Evolutionary conservation across 2,888 invertebrate species (phyloP), one percentile per base, ranked within the genome.

Genomic region (Colletes collaris): DNA sequence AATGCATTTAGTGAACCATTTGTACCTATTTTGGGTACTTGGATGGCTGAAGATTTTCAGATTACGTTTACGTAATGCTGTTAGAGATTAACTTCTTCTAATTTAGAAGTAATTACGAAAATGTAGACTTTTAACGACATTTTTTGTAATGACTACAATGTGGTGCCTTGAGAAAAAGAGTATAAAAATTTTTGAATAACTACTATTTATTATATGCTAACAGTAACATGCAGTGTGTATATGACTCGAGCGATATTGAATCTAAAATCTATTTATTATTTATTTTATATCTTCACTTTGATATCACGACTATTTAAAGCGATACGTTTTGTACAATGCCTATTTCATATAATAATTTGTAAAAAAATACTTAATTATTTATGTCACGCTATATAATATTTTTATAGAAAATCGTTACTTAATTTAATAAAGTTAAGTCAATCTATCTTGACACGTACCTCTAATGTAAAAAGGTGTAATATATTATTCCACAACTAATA

Each of bases 241-340:
- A 87, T 90, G 90, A 87, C 86, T 88, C 83, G 87, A 85, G 86
- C 85, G 88, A 87, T 87, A 87, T 85, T 69, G 85, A 89, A 86
- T 89, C 84, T 88, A 82, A 87, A 89, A 89, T 88, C 84, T 92
- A 92, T 92, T 92, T 92, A 92, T 92, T 92, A 92, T 92, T 92
- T 92, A 92, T 92, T 92, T 86, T 90, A 92, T 87, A 87, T 82
- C 85, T 84, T 83, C 83, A 79, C 81, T 79, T 87, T 86, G 78
- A 86, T 90, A 88, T 86, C 83, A 76, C 80, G 84, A 89, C 85
- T 91, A 90, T 90, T 91, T 90, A 89, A 91, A 89, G 77, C 64
- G 75, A 85, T 87, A 86, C 83, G 79, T 87, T 88, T 89, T 91
- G 91, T 91, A 91, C 89, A 91, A 90, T 89, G 87, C 85, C 82